Base-by-base conservation (phyloP, 2,797 vertebrate species). In the Cuniculus paca region DNA sequence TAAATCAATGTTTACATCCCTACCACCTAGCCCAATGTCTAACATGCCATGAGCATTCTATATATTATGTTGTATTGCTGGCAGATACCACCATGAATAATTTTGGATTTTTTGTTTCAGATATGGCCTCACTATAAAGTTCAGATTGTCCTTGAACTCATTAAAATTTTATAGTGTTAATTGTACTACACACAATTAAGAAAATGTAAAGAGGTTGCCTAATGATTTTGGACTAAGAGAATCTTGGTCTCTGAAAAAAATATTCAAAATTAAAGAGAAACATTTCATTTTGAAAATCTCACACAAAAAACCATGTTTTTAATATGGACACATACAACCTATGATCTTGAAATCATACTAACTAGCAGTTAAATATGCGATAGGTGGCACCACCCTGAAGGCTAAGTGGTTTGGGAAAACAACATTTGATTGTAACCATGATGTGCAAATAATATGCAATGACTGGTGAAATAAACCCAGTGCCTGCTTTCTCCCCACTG, bases 401-500 rank as follows among this genome's bases (percentile, higher is more conserved):
- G 50, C 72, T 97, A 90, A 96, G 65, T 90, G 93, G 77, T 83
- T 93, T 85, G 78, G 42, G 65, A 82, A 95, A 82, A 84, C 72
- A 82, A 39, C 45, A 79, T 80, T 91, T 88, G 54, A 85, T 72
- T 79, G 58, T 56, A 82, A 70, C 80, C 1, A 3, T 56, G 56
- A 75, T 82, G 26, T 72, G n/a, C 39, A 54, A 61, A 31, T 77
- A 74, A 90, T 60, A 13, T 28, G 74, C 85, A 87, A 84, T 54
- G 88, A 91, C 88, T 74, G 90, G 65, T 31, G 85, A 90, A 80
- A 82, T 84, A 90, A 94, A 45, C 56, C 81, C 24, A 9, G 36
- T 17, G 52, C 28, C 3, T 11, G 31, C 60, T 96, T 89, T 54
- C 24, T 79, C 86, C 93, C 84, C 77, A 75, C 91, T 83, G 95